A percentile compares a stretch with the other conserved stretches of the same genome.
Evolutionary conservation across 2,113 vertebrate species (phyloP).

Genomic region (Abramis brama): DNA sequence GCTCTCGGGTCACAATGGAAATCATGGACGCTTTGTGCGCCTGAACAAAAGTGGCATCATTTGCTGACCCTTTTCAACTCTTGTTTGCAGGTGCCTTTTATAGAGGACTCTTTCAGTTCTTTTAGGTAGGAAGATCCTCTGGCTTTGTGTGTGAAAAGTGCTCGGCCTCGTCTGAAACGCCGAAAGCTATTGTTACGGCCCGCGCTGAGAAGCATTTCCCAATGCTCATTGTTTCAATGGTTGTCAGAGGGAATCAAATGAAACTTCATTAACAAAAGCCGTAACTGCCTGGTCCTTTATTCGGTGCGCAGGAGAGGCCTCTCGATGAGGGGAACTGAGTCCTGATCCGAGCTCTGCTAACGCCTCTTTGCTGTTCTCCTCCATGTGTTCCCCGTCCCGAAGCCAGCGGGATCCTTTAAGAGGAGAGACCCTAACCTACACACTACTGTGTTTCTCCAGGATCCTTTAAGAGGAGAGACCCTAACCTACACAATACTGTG

Average conservation of each 20-base stretch:
- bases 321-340: conserved; percentile 84
- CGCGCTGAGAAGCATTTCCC: conserved; percentile 82
- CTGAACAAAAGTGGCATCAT: conserved; percentile 71
- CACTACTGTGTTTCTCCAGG: conserved; percentile 60
- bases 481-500: conserved; percentile 65
- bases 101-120: conserved; percentile 82
- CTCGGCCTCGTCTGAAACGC: conserved; percentile 86
- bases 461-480: conserved; percentile 68
- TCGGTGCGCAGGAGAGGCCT: conserved; percentile 77
- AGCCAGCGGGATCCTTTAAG: conserved; percentile 69
- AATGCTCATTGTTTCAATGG: conserved; percentile 97
- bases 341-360: conserved; percentile 75
- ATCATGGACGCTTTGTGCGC: conserved; percentile 58
- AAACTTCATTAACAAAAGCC: conserved; percentile 89
- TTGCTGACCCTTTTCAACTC: conserved; percentile 78
- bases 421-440: conserved; percentile 67
- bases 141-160: conserved; percentile 83
- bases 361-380: conserved; percentile 65
- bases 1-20: conserved; percentile 57
- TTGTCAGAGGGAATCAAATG: conserved; percentile 96
- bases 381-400: conserved; percentile 45
- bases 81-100: conserved; percentile 95
- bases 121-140: conserved; percentile 91
- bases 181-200: conserved; percentile 85
- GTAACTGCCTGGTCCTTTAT: conserved; percentile 84